phyloP scores from a whole-genome alignment of 2,797 vertebrate genomes.

The Eulemur rubriventer region DNA sequence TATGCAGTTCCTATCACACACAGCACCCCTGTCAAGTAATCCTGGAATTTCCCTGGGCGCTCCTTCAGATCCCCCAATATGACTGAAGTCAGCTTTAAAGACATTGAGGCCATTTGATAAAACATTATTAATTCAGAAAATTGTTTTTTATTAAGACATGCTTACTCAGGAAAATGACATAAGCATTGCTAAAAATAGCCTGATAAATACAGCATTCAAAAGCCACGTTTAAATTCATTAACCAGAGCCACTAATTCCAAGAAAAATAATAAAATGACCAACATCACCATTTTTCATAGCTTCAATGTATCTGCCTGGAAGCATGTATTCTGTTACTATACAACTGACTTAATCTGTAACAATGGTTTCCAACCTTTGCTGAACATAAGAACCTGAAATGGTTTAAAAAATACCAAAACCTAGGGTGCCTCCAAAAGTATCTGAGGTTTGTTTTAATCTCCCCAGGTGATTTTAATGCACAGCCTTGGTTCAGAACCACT shows the following conservation, averaged over 20 bases:
- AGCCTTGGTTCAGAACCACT: not conserved
- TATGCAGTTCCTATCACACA: conserved; percentile 95
- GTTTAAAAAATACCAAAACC: conserved; percentile 32
- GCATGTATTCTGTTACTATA: not conserved
- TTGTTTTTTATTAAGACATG: conserved; percentile 82
- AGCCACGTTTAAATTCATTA: conserved; percentile 65
- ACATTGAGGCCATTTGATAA: conserved; percentile 92
- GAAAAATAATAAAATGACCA: conserved; percentile 32
- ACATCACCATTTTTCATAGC: conserved; percentile 36
- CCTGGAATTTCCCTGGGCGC: conserved; percentile 92
- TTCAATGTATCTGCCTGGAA: conserved; percentile 5
- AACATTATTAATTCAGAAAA: conserved; percentile 82
- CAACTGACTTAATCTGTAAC: conserved; percentile 49
- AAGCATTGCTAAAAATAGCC: conserved; percentile 67
- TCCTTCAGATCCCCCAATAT: conserved; percentile 93
- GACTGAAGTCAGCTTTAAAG: conserved; percentile 97
- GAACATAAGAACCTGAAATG: not conserved
- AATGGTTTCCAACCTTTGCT: conserved; percentile 33
- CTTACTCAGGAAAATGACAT: conserved; percentile 77
- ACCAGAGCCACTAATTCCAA: conserved; percentile 52
- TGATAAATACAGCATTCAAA: not conserved
- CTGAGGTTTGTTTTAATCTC: not conserved
- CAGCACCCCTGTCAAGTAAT: conserved; percentile 92
- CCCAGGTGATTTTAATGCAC: not conserved
- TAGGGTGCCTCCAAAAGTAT: not conserved